These are phyloP conservation scores for Batillaria attramentaria DNA, from an alignment of 1,140 invertebrate species.

Conservation along the genomic window DNA sequence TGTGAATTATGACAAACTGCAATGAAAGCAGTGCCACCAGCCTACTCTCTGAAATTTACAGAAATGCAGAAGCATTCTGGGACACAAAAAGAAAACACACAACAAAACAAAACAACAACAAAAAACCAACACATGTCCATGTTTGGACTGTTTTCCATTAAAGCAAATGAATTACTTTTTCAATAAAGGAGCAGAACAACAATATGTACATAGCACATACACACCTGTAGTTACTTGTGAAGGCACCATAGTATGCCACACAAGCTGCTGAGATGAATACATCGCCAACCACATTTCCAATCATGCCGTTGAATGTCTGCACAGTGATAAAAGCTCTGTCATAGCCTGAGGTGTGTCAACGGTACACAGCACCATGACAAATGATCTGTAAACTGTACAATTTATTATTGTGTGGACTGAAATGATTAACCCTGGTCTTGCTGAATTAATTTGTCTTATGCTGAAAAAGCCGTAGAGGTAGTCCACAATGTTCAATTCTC, in stretches of 20 bases:
- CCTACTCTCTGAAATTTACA: background rate
- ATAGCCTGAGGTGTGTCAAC: no score
- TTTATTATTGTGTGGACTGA: no score
- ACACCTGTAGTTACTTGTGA: constrained; percentile 67
- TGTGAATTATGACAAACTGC: no score
- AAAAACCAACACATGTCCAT: background rate
- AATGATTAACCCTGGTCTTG: no score
- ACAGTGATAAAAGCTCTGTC: constrained; percentile 29
- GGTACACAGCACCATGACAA: no score
- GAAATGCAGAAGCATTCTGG: background rate
- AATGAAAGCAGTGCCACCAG: background rate
- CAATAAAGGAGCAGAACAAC: constrained; percentile 2
- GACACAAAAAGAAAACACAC: background rate
- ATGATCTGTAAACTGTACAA: no score
- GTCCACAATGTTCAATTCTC: no score
- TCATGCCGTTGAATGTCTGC: constrained; percentile 66
- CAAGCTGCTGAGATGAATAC: constrained; percentile 72
- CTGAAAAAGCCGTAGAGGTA: no score
- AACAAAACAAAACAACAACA: background rate
- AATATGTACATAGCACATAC: constrained; percentile 41
- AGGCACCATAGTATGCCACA: constrained; percentile 73
- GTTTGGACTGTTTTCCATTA: background rate
- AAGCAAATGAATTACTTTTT: no score
- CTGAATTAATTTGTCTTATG: no score
- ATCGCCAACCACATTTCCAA: constrained; percentile 72